Evolutionary conservation across 2,797 vertebrate genomes (phyloP).

Genomic region (Harpagifer antarcticus): DNA sequence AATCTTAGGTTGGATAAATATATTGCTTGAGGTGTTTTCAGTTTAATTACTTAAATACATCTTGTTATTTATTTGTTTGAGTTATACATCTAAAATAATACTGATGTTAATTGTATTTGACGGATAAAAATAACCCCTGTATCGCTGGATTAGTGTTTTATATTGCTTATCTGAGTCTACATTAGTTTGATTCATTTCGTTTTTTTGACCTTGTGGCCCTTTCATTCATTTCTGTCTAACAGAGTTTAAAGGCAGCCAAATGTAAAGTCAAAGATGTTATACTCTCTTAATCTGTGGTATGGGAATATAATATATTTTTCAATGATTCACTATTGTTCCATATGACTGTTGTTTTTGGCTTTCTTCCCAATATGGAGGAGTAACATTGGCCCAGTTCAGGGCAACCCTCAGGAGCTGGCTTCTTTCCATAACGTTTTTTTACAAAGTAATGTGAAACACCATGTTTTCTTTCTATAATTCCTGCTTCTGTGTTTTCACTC

Average conservation of each 20-base stretch:
- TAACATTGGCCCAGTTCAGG: neutral
- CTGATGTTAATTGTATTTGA: neutral
- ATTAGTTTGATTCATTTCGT: constrained; percentile 29
- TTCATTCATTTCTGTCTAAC: constrained; percentile 33
- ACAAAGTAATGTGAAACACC: constrained; percentile 7
- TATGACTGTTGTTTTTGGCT: constrained; percentile 20
- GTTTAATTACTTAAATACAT: constrained; percentile 1
- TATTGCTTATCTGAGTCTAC: neutral
- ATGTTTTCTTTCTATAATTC: constrained; percentile 23
- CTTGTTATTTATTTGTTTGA: neutral
- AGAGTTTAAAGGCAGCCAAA: neutral
- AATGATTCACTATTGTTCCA: constrained; percentile 16
- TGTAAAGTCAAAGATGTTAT: constrained; percentile 19
- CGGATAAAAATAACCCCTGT: constrained; percentile 10
- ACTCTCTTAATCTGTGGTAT: neutral
- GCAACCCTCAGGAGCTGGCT: constrained; percentile 14
- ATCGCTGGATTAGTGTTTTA: constrained; percentile 12
- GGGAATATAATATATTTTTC: neutral
- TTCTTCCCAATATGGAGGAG: neutral
- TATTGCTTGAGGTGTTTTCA: neutral
- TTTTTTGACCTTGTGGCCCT: constrained; percentile 32
- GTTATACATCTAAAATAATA: neutral
- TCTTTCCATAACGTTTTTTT: constrained; percentile 6
- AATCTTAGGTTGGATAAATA: neutral
- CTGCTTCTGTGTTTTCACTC: constrained; percentile 44